Evolutionary conservation across 2,113 vertebrate genomes (phyloP).

Genomic region (Centrocercus urophasianus): DNA sequence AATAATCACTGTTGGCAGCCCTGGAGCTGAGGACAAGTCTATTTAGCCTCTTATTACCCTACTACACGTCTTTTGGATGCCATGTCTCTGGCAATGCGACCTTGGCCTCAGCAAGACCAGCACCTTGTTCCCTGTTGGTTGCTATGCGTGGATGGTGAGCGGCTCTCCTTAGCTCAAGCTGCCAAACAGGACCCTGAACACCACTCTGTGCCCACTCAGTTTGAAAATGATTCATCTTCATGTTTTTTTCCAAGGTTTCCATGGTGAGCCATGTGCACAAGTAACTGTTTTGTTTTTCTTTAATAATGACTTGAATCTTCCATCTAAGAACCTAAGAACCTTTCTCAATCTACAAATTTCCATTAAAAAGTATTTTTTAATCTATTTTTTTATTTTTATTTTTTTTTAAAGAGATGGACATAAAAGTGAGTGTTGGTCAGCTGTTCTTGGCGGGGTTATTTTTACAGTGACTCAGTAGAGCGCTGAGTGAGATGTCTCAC

Average conservation of each 20-base stretch:
- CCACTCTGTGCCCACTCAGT: slow-evolving; percentile 39
- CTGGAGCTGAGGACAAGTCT: neutral
- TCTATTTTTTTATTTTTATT: neutral
- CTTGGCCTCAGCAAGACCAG: accelerated
- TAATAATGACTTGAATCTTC: slow-evolving; percentile 31
- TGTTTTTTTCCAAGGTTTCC: slow-evolving; percentile 63
- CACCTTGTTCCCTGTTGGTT: accelerated
- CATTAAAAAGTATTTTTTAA: neutral
- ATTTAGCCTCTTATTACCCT: neutral
- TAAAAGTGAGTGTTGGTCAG: slow-evolving; percentile 13
- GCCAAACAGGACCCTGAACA: slow-evolving; percentile 28
- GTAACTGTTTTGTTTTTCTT: neutral
- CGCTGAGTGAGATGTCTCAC: slow-evolving; percentile 29
- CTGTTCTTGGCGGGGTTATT: slow-evolving; percentile 66
- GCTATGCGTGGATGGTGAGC: accelerated
- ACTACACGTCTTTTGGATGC: neutral
- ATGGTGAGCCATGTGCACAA: neutral
- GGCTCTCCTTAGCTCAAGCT: neutral
- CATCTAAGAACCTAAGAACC: neutral
- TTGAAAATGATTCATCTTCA: slow-evolving; percentile 42
- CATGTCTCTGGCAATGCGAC: accelerated
- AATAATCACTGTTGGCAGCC: slow-evolving; percentile 38
- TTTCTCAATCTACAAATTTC: neutral
- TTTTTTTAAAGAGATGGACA: neutral
- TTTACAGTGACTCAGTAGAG: slow-evolving; percentile 59